Conservation (phyloP, 2,888 invertebrate species). For the Chrysolina haemoptera region DNA sequence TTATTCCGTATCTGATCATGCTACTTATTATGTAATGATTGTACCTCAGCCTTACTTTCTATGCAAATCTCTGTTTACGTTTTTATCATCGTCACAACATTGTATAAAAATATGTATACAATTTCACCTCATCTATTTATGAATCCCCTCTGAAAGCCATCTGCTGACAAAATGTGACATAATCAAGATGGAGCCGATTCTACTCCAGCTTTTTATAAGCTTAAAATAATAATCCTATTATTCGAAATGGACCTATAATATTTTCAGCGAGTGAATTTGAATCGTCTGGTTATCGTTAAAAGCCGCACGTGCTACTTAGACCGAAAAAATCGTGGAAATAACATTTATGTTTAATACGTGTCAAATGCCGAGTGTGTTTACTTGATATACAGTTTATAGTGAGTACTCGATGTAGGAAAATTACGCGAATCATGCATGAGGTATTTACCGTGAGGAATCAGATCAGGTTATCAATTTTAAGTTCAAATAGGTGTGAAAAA, state of each 20-base stretch:
- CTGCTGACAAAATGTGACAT: constrained; percentile 12
- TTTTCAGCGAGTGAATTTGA: constrained; percentile 23
- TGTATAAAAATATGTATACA: not conserved
- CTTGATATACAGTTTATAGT: constrained; percentile 9
- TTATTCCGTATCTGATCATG: too few relatives aligned
- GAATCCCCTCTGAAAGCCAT: constrained; percentile 15
- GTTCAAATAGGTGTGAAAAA: too few relatives aligned
- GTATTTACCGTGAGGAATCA: not conserved
- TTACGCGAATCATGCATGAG: not conserved
- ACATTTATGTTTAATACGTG: constrained; percentile 1
- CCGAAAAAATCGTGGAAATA: constrained; percentile 3
- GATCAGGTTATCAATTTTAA: too few relatives aligned
- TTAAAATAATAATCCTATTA: constrained; percentile 23
- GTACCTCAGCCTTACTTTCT: too few relatives aligned
- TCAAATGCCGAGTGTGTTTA: constrained; percentile 5
- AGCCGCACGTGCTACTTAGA: constrained; percentile 5
- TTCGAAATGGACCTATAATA: constrained; percentile 21
- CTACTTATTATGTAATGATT: too few relatives aligned
- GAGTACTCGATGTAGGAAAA: not conserved
- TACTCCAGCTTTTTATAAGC: constrained; percentile 13
- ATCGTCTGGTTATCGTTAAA: constrained; percentile 19
- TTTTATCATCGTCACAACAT: not conserved
- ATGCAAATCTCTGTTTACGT: too few relatives aligned
- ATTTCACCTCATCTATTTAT: constrained; percentile 10
- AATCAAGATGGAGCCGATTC: constrained; percentile 20